phyloP scores from a whole-genome alignment of 2,113 vertebrate species.

The Sciurus niger region DNA sequence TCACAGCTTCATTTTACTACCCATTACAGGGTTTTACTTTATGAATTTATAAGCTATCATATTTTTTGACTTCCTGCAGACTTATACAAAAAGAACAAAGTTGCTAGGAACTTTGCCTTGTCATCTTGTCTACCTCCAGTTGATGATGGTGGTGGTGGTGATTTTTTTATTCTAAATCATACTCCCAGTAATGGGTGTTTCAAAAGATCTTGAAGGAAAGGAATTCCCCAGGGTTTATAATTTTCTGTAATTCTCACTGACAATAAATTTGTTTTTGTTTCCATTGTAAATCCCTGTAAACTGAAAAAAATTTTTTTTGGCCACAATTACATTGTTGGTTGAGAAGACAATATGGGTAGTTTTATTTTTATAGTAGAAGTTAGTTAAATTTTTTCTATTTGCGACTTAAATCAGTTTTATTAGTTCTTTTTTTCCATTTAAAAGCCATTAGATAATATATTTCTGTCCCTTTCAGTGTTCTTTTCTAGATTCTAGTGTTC shows the following conservation, averaged over 20 bases:
- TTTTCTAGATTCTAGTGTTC: background rate
- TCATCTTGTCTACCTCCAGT: background rate
- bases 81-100: background rate
- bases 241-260: conserved; percentile 13
- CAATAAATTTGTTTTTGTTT: conserved; percentile 8
- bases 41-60: background rate
- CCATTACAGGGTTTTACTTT: background rate
- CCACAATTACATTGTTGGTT: background rate
- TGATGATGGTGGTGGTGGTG: background rate
- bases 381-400: background rate
- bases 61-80: background rate
- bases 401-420: conserved; percentile 47
- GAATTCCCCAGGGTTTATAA: background rate
- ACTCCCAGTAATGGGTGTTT: background rate
- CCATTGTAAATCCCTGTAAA: conserved; percentile 27
- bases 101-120: background rate
- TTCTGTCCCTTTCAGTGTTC: conserved; percentile 14
- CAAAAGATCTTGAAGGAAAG: conserved; percentile 23
- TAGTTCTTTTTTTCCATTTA: conserved; percentile 31
- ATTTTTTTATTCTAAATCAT: background rate
- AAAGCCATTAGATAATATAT: conserved; percentile 15
- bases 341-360: background rate
- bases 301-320: background rate
- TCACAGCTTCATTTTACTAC: conserved; percentile 34
- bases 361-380: conserved; percentile 8